Percentiles rank a stretch among this genome's conserved stretches.
phyloP scores from a whole-genome alignment of 2,113 vertebrate genomes.

The Cromileptes altivelis region DNA sequence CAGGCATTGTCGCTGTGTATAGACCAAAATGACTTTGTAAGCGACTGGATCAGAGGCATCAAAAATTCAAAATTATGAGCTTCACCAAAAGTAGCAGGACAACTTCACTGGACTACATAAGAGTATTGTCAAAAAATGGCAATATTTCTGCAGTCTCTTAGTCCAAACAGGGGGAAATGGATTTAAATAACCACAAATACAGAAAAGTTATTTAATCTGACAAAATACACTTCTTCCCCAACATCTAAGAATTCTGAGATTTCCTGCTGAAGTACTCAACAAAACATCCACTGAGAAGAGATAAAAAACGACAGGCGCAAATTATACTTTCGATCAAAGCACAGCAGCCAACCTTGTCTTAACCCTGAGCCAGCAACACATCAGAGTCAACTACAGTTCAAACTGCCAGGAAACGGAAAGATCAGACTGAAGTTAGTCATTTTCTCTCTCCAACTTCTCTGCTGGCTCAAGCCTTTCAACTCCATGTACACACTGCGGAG shows the following conservation, averaged over 20 bases:
- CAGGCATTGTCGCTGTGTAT: not conserved
- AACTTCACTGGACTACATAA: not conserved
- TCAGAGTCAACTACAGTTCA: constrained; percentile 66
- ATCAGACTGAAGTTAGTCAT: constrained; percentile 61
- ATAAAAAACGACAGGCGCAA: constrained; percentile 5
- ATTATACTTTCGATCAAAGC: constrained; percentile 40
- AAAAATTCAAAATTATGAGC: not conserved
- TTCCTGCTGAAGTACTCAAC: not conserved
- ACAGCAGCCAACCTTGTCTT: constrained; percentile 53
- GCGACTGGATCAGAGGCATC: not conserved
- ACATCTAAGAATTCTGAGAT: not conserved
- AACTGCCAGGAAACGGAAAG: constrained; percentile 53
- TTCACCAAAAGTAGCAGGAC: not conserved
- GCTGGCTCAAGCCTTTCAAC: constrained; percentile 66
- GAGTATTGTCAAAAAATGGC: not conserved
- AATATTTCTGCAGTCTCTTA: not conserved
- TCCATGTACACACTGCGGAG: constrained; percentile 56
- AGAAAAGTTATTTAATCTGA: constrained; percentile 3
- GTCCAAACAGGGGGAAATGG: not conserved
- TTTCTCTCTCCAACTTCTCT: constrained; percentile 59
- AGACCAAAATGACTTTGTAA: constrained; percentile 4
- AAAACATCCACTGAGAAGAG: not conserved
- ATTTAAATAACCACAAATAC: not conserved
- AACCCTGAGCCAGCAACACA: constrained; percentile 53
- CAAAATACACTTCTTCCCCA: not conserved